These are phyloP conservation scores for Coleophora flavipennella DNA, from an alignment of 2,888 invertebrate species.

Conservation along the genomic window DNA sequence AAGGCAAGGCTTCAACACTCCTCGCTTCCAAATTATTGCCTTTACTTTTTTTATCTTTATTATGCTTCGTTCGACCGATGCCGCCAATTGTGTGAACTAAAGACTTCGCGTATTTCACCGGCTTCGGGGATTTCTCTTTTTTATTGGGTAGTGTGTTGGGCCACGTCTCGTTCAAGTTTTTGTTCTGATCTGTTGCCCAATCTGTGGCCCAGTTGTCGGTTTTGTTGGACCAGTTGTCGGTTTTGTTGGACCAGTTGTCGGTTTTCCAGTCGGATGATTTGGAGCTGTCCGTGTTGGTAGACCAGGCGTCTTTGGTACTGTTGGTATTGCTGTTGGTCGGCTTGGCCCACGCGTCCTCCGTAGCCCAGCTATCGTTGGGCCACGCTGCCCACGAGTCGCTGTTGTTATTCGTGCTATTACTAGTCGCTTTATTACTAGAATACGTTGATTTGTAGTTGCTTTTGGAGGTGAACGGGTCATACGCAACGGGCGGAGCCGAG, in stretches of 20 bases:
- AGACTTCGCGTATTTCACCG: slow-evolving; percentile 60
- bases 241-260: slow-evolving; percentile 39
- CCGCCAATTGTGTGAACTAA: slow-evolving; percentile 64
- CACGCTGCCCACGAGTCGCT: slow-evolving; percentile 63
- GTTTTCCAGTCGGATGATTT: slow-evolving; percentile 45
- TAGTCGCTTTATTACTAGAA: slow-evolving; percentile 9
- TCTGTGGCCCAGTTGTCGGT: slow-evolving; percentile 46
- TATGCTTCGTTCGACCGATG: slow-evolving; percentile 44
- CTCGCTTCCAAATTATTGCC: slow-evolving; percentile 25
- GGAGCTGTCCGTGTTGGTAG: slow-evolving; percentile 17
- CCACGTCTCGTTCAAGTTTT: slow-evolving; percentile 60
- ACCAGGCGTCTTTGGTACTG: slow-evolving; percentile 21
- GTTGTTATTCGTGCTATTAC: slow-evolving; percentile 10
- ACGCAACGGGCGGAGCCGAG: slow-evolving; percentile 50
- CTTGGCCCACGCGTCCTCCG: slow-evolving; percentile 48
- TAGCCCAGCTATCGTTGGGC: slow-evolving; percentile 52
- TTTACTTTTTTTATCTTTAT: slow-evolving; percentile 48
- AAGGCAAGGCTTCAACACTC: slow-evolving; percentile 41
- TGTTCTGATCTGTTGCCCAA: slow-evolving; percentile 40
- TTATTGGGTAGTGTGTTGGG: slow-evolving; percentile 54
- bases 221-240: slow-evolving; percentile 41
- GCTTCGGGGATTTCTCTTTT: slow-evolving; percentile 63
- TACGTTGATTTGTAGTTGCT: slow-evolving; percentile 11
- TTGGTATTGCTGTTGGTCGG: slow-evolving; percentile 19
- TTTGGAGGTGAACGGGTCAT: slow-evolving; percentile 36